phyloP scores from a whole-genome alignment of 53 echinoderm and acorn worm species.

The Hippasteria phrygiana region DNA sequence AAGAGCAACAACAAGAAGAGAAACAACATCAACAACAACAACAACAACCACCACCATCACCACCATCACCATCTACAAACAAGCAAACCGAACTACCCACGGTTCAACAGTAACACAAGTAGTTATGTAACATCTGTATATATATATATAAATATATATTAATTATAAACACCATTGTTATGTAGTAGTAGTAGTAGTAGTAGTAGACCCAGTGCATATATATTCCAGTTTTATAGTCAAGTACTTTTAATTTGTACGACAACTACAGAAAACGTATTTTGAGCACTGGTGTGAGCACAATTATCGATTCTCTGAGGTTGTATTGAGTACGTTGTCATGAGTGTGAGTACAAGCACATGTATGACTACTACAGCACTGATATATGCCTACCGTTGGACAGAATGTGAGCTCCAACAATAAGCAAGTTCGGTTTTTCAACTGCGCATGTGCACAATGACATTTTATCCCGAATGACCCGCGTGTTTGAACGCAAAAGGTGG shows the following conservation, averaged over 20 bases:
- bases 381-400: too few relatives aligned
- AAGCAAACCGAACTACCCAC: slow-evolving; percentile 54
- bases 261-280: too few relatives aligned
- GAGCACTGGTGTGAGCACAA: too few relatives aligned
- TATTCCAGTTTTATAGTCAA: not conserved
- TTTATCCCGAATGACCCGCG: too few relatives aligned
- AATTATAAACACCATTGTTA: not conserved
- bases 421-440: too few relatives aligned
- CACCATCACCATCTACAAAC: not conserved
- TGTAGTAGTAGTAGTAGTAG: not conserved
- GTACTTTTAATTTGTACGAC: not conserved
- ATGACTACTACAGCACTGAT: too few relatives aligned
- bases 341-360: too few relatives aligned
- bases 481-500: too few relatives aligned
- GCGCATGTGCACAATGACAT: too few relatives aligned
- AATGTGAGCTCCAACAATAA: too few relatives aligned
- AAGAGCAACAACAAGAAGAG: not conserved
- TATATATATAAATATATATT: slow-evolving; percentile 22
- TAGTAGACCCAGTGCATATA: not conserved
- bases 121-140: slow-evolving; percentile 30
- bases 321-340: too few relatives aligned
- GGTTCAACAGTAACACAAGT: slow-evolving; percentile 50
- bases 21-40: slow-evolving; percentile 9
- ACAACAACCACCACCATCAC: slow-evolving; percentile 29
- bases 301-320: too few relatives aligned